These are phyloP conservation scores for Salvelinus fontinalis DNA, from an alignment of 2,113 vertebrate species.

Conservation along the genomic window DNA sequence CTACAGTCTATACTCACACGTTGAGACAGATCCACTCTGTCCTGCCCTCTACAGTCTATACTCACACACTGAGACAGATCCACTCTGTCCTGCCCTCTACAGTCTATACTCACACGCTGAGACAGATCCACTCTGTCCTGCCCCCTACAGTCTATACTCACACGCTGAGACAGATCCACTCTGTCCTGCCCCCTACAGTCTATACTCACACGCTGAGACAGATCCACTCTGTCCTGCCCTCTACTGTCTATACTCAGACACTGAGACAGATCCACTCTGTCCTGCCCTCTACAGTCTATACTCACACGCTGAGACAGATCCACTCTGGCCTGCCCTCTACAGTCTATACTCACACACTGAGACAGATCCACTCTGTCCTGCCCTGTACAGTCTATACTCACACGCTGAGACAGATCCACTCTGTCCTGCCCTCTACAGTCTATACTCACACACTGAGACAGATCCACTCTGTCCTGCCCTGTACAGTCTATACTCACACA, in stretches of 20 bases:
- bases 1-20: not conserved
- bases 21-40: too few species aligned
- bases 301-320: not conserved
- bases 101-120: not conserved
- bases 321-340: too few species aligned
- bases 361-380: conserved; percentile 12
- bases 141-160: not conserved
- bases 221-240: too few species aligned
- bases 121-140: too few species aligned
- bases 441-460: not conserved
- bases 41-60: too few species aligned
- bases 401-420: not conserved
- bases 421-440: too few species aligned
- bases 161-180: not conserved
- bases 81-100: too few species aligned
- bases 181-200: too few species aligned
- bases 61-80: not conserved
- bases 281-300: too few species aligned
- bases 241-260: not conserved
- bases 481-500: too few species aligned
- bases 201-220: not conserved
- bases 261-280: too few species aligned
- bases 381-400: not conserved
- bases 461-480: too few species aligned
- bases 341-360: conserved; percentile 32